These are phyloP conservation scores for Bruchidius siliquastri DNA, from an alignment of 2,888 invertebrate species.

Conservation along the genomic window DNA sequence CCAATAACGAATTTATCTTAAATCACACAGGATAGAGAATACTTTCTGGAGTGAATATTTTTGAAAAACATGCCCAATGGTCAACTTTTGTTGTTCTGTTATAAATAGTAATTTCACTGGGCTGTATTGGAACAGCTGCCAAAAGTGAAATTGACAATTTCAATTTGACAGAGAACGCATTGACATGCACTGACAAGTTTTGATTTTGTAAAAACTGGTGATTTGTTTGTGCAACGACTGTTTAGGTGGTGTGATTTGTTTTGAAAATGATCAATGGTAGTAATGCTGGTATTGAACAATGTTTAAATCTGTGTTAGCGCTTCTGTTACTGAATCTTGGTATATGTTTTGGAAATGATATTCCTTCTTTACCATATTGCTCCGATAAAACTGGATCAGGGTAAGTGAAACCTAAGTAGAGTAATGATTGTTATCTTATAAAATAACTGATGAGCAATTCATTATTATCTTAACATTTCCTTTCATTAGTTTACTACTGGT, in stretches of 20 bases:
- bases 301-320: not conserved
- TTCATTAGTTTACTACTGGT: constrained; percentile 60
- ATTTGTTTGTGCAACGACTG: not conserved
- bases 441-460: not conserved
- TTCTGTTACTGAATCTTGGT: not conserved
- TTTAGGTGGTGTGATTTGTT: not conserved
- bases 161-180: not conserved
- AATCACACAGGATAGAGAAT: too few relatives aligned
- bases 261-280: not conserved
- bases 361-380: constrained; percentile 28
- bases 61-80: too few relatives aligned
- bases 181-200: not conserved
- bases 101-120: too few relatives aligned
- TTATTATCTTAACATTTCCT: constrained; percentile 6
- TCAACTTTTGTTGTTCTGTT: too few relatives aligned
- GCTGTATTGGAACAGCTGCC: too few relatives aligned
- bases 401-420: constrained; percentile 11
- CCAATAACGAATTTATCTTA: too few relatives aligned
- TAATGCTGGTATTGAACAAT: not conserved
- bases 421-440: too few relatives aligned
- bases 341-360: constrained; percentile 8
- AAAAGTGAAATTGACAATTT: not conserved
- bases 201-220: not conserved
- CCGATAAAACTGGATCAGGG: constrained; percentile 26
- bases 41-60: too few relatives aligned